Evolutionary conservation across 2,113 vertebrate species (phyloP), one percentile per base, ranked within the genome.

Genomic region (Phodopus roborovskii): DNA sequence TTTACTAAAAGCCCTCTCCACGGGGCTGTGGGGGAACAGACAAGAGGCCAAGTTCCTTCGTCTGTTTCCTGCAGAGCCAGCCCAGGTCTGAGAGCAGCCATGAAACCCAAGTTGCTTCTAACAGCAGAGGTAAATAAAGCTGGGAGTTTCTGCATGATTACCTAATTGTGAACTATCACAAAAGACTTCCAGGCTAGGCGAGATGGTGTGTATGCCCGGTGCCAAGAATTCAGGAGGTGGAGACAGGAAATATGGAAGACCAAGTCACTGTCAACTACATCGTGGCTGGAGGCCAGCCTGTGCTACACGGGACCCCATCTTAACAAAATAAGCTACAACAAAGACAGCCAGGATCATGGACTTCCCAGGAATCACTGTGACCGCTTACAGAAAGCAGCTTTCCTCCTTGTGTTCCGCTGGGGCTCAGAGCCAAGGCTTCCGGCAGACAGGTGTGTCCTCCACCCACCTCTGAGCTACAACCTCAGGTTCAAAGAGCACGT

Each of bases 381-480:
- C 48, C 28, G 7, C 30, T 16, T 48, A 64, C 62, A 48, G 64
- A 66, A 64, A 30, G 24, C n/a, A 30, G 60, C 60, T 64, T 64
- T 4, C 45, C 39, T 84, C 19, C 4, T 45, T 48, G 45, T 17
- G 28, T 50, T 53, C 19, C 30, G 2, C 2, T 33, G 28, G 60
- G 17, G 82, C 8, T 9, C 58, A 84, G 36, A 66, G 15, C 60
- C 39, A 64, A 66, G 60, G 28, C 60, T 33, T 45, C 24, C 1
- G 19, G 24, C 39, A 4, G 0, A 0, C 1, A 8, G 13, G n/a
- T 5, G 36, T 26, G 39, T 30, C 58, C 26, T 19, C 16, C 28
- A 66, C 8, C 60, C 12, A 50, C 50, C 50, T 45, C 42, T 45
- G 39, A 84, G 39, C 39, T 19, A 30, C 16, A 84, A 5, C 28